phyloP scores from a whole-genome alignment of 1,140 invertebrate species.

The Tyrophagus putrescentiae region DNA sequence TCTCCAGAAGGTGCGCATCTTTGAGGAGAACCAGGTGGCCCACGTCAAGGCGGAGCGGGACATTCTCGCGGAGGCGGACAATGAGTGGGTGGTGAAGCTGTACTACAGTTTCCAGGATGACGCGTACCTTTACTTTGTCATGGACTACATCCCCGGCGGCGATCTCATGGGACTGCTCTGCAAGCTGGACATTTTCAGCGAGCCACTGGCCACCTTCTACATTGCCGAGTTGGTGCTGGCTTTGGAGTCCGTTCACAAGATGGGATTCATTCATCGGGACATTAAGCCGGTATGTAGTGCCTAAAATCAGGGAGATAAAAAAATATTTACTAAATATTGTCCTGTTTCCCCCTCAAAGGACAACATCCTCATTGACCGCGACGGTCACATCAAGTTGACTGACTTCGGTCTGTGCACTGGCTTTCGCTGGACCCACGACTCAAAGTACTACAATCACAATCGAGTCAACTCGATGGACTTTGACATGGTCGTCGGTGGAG shows the following conservation, averaged over 20 bases:
- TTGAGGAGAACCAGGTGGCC: conserved; percentile 97
- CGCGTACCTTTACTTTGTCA: conserved; percentile 96
- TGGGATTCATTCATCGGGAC: conserved; percentile 98
- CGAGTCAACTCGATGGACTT: conserved; percentile 91
- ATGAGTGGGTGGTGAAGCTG: conserved; percentile 99
- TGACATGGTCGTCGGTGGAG: conserved; percentile 58
- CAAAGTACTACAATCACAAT: conserved; percentile 96
- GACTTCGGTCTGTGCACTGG: conserved; percentile 99
- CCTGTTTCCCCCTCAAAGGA: too few species aligned
- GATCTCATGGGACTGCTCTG: conserved; percentile 99
- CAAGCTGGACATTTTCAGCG: conserved; percentile 96
- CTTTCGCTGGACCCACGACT: conserved; percentile 94
- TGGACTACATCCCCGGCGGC: conserved; percentile 97
- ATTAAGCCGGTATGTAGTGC: too few species aligned
- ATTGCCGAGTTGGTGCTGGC: conserved; percentile 94
- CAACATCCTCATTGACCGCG: conserved; percentile 88
- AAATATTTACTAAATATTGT: too few species aligned
- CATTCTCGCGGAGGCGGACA: conserved; percentile 94
- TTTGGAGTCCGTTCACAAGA: conserved; percentile 96
- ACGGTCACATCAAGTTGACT: conserved; percentile 93
- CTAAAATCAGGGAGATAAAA: too few species aligned
- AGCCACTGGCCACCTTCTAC: conserved; percentile 98
- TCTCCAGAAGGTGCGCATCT: conserved; percentile 92
- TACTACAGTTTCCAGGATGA: conserved; percentile 98
- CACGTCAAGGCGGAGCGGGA: conserved; percentile 97